Evolutionary conservation across 2,888 invertebrate species (phyloP).

Genomic region (Agapostemon virescens): DNA sequence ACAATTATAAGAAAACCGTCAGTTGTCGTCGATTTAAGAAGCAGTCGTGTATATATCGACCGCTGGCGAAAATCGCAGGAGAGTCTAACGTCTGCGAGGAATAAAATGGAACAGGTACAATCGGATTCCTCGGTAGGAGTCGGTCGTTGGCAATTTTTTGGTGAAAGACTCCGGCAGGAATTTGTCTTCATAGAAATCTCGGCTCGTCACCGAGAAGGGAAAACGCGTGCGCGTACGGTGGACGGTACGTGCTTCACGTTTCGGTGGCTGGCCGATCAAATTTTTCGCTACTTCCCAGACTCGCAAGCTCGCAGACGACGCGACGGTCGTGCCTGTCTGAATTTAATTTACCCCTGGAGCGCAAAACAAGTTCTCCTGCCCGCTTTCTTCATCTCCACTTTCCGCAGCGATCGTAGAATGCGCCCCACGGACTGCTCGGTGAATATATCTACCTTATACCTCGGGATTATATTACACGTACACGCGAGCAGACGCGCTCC

Average conservation of each 20-base stretch:
- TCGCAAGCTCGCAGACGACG: slow-evolving; percentile 3
- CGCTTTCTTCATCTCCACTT: slow-evolving; percentile 44
- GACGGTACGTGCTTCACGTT: slow-evolving; percentile 52
- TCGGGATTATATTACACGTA: slow-evolving; percentile 41
- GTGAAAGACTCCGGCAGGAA: slow-evolving; percentile 10
- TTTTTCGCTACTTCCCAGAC: slow-evolving; percentile 40
- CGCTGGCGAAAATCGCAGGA: neutral
- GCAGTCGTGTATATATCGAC: neutral
- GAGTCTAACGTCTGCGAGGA: neutral
- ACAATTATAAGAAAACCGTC: neutral
- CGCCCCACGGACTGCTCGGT: slow-evolving; percentile 18
- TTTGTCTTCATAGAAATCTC: slow-evolving; percentile 27
- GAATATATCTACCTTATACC: slow-evolving; percentile 5
- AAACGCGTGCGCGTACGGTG: slow-evolving; percentile 35
- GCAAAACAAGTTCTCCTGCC: slow-evolving; percentile 44
- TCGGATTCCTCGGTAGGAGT: slow-evolving; percentile 14
- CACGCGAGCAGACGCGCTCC: neutral
- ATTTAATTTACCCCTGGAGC: slow-evolving; percentile 52
- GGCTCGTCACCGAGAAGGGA: slow-evolving; percentile 34
- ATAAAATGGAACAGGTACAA: slow-evolving; percentile 14
- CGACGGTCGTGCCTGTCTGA: slow-evolving; percentile 30
- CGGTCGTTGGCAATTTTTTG: slow-evolving; percentile 34
- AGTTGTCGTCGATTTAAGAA: neutral
- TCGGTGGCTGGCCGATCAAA: slow-evolving; percentile 53
- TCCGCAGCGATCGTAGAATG: slow-evolving; percentile 26